Base-by-base conservation (phyloP, 2,797 vertebrate species). In the Hephaestus fuliginosus region DNA sequence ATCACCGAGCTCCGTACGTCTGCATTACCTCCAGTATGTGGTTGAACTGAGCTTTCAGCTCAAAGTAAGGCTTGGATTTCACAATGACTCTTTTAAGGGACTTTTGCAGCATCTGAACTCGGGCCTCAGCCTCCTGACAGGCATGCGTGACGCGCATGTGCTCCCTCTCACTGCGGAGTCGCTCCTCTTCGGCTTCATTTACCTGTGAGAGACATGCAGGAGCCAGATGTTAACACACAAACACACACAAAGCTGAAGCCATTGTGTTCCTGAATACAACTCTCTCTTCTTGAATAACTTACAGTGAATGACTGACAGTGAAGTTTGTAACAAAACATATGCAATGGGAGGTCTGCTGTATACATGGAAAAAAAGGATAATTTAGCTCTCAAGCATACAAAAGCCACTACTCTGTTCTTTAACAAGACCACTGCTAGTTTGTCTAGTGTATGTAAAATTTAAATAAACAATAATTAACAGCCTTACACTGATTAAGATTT, bases 31-130 rank as follows among this genome's bases (percentile, higher is more conserved):
- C 98, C 51, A 98, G 93, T 44, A 98, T 97, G 89, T 97, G 95
- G 94, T 98, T 98, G 93, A 98, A 97, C 93, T 98, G 97, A 30
- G 96, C 96, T 91, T 99, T 98, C 60, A 98, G 96, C 91, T 98
- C 97, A 14, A 99, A 99, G 90, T 98, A 98, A 5, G 97, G 97
- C 57, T 97, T 97, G 88, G 97, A 98, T 91, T 98, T 98, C 52
- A 97, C 76, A 36, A 98, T 98, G 92, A 96, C 95, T 8, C 97
- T 92, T 70, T 97, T 97, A n/a, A 99, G 96, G 20, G 97, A 95
- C 81, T 98, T 98, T 86, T 98, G 97, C 49, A 98, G 93, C 25
- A 95, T 95, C 86, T 98, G 98, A 12, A 99, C 97, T 0, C 96
- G 96, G 17, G 96, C 97, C 88, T 99, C 98, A 0, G 98, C 98